Evolutionary conservation across 2,888 invertebrate genomes (phyloP).

Genomic region (Lasioglossum morio): DNA sequence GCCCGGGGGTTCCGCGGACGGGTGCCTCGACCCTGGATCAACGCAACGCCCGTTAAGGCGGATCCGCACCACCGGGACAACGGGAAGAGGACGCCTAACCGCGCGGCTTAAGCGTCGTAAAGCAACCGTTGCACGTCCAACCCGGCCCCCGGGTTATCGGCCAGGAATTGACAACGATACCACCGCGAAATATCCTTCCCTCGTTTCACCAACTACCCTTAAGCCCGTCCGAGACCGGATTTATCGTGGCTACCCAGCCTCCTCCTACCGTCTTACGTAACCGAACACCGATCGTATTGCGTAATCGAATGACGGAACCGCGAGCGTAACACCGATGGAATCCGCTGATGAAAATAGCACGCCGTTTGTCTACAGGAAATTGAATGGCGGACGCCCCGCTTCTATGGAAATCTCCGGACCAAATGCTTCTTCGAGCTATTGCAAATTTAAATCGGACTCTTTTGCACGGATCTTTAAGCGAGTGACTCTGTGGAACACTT

Average conservation of each 20-base stretch:
- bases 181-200: conserved; percentile 43
- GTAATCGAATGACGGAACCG: conserved; percentile 34
- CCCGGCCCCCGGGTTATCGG: conserved; percentile 52
- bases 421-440: not conserved
- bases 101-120: conserved; percentile 78
- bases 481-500: not conserved
- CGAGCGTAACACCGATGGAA: not conserved
- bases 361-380: not conserved
- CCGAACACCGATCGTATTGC: conserved; percentile 24
- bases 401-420: not conserved
- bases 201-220: conserved; percentile 52
- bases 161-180: conserved; percentile 61
- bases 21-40: conserved; percentile 77
- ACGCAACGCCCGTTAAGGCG: conserved; percentile 76
- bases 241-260: conserved; percentile 18
- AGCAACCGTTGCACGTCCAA: conserved; percentile 80
- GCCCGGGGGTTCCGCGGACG: conserved; percentile 55
- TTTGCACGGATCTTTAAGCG: not conserved
- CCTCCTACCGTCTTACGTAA: conserved; percentile 24
- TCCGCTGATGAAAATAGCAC: not conserved
- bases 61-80: conserved; percentile 54
- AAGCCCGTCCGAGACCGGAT: conserved; percentile 35
- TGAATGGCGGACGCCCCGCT: not conserved
- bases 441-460: not conserved
- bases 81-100: conserved; percentile 39